These are phyloP conservation scores for Gallinago media DNA, from an alignment of 2,113 vertebrate species.

Conservation along the genomic window DNA sequence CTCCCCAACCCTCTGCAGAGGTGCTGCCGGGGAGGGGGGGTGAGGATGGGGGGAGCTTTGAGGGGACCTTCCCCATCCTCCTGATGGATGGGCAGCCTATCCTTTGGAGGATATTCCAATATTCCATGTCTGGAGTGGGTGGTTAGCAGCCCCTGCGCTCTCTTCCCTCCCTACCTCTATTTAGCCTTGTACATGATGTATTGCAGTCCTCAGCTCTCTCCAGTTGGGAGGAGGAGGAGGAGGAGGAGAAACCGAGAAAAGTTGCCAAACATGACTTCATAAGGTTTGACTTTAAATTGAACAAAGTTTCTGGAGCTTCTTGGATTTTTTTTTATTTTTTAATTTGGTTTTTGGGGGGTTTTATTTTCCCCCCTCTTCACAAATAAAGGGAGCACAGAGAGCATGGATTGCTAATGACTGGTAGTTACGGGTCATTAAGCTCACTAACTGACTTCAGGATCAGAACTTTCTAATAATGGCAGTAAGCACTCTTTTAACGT, in stretches of 20 bases:
- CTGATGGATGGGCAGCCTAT: conserved; percentile 56
- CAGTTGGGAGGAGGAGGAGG: conserved; percentile 15
- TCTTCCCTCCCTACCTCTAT: conserved; percentile 31
- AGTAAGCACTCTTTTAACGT: conserved; percentile 59
- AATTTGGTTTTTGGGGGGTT: not conserved
- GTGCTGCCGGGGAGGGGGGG: not conserved
- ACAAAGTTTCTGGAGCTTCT: conserved; percentile 69
- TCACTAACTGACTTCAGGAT: conserved; percentile 69
- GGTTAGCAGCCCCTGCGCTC: conserved; percentile 18
- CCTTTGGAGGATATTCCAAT: conserved; percentile 64
- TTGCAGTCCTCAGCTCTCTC: conserved; percentile 55
- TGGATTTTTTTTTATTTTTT: not conserved
- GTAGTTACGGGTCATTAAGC: conserved; percentile 70
- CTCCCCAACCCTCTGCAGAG: not conserved
- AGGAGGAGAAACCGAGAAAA: conserved; percentile 40
- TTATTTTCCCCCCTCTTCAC: conserved; percentile 10
- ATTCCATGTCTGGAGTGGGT: conserved; percentile 65
- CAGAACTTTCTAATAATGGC: conserved; percentile 61
- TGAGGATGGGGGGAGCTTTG: not conserved
- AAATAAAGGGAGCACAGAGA: conserved; percentile 66
- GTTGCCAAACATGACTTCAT: conserved; percentile 79
- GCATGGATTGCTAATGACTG: conserved; percentile 43
- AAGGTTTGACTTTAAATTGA: conserved; percentile 74
- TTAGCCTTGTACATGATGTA: conserved; percentile 66
- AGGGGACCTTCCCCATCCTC: conserved; percentile 17